These are phyloP conservation scores for Cactoblastis cactorum DNA, from an alignment of 2,888 invertebrate species.

Conservation along the genomic window DNA sequence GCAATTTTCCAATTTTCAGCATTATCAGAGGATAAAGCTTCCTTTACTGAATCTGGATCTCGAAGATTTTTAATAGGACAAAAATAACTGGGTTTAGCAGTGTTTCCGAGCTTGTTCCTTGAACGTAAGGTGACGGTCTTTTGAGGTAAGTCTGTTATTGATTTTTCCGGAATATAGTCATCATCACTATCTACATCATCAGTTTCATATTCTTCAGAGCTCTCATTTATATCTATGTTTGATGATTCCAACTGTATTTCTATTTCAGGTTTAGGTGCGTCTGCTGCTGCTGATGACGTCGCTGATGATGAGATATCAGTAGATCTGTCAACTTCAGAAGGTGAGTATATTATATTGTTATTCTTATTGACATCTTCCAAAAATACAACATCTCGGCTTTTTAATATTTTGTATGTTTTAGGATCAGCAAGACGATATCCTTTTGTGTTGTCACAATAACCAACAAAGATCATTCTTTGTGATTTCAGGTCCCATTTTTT, in stretches of 20 bases:
- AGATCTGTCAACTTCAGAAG: not conserved
- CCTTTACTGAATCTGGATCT: constrained; percentile 10
- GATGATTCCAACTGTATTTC: too few relatives aligned
- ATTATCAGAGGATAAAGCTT: constrained; percentile 4
- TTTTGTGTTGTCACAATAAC: constrained; percentile 28
- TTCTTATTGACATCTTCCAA: not conserved
- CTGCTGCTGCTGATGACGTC: not conserved
- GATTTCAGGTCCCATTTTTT: constrained; percentile 30
- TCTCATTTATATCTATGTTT: too few relatives aligned
- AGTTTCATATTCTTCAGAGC: too few relatives aligned
- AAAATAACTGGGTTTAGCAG: too few relatives aligned
- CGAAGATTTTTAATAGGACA: not conserved
- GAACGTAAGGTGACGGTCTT: too few relatives aligned
- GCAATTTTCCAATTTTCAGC: constrained; percentile 3
- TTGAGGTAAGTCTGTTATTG: too few relatives aligned
- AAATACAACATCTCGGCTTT: constrained; percentile 6
- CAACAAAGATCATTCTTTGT: constrained; percentile 26
- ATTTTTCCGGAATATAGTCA: too few relatives aligned
- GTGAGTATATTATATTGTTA: not conserved
- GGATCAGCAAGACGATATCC: constrained; percentile 29
- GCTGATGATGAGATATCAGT: not conserved
- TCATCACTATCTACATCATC: too few relatives aligned
- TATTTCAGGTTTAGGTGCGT: too few relatives aligned
- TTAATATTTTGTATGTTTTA: constrained; percentile 3
- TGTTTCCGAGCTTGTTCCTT: too few relatives aligned